Evolutionary conservation across 2,797 vertebrate species (phyloP), one percentile per base, ranked within the genome.

Genomic region (Apogon talboti): DNA sequence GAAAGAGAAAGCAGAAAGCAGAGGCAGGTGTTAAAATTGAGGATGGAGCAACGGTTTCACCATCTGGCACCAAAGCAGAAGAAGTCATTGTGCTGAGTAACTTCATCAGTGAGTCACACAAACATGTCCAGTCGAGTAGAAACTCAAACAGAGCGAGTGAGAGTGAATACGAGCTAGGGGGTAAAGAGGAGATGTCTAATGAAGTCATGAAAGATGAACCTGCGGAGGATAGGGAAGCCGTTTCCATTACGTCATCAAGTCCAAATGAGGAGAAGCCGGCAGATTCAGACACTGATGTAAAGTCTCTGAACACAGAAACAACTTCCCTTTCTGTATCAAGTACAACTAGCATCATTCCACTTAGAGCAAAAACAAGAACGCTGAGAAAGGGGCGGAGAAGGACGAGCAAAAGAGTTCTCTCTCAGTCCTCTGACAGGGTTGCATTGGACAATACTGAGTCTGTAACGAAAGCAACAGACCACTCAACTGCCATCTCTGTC

Each of bases 151-250:
- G 42, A 43, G 68, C 77, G 0, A 47, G 58, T 28, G 81, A 81
- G 13, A 56, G 59, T 0, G 57, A 79, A 35, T 75, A 78, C 21
- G 82, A 92, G 69, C 51, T 82, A 1, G 66, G 71, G 41, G 62
- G 62, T 28, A 68, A 88, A 58, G 85, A 87, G 4, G 80, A 91
- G 43, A 66, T 77, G 0, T 91, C 84, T 56, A 95, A 93, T 30
- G 83, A 93, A 7, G 69, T 95, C 75, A 91, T 95, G 79, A 93
- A 88, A 0, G 92, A 96, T 38, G 91, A 93, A 15, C 94, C 92
- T 9, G 75, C 37, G 10, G 30, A 19, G 16, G 84, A 82, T 8
- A 88, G 84, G 0, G 89, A 75, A 12, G 57, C 24, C 0, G 57
- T 58, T 62, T 56, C 74, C 10, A 18, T 61, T 4, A 60, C 47